These are phyloP conservation scores for Orthosia gothica DNA, from an alignment of 2,888 invertebrate genomes.

Conservation along the genomic window DNA sequence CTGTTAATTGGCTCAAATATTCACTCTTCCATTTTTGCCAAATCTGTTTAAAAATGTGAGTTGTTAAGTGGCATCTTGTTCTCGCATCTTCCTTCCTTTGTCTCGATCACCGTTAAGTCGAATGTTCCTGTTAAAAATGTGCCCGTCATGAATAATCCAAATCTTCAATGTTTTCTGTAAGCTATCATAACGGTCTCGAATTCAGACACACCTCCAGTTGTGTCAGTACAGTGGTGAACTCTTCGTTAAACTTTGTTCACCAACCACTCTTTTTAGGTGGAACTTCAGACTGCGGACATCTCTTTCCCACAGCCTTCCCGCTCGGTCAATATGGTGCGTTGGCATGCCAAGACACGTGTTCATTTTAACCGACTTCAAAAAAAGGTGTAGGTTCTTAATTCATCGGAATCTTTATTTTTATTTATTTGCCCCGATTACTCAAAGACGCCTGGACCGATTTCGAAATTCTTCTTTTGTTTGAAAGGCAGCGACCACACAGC, in stretches of 20 bases:
- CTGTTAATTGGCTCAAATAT: slow-evolving; percentile 18
- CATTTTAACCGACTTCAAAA: too few species aligned
- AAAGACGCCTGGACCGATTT: too few species aligned
- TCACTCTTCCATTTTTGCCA: slow-evolving; percentile 7
- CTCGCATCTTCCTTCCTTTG: slow-evolving; percentile 2
- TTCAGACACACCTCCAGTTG: too few species aligned
- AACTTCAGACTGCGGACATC: slow-evolving; percentile 2
- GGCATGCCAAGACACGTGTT: too few species aligned
- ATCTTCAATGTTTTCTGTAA: slow-evolving; percentile 6
- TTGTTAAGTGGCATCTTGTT: slow-evolving; percentile 7
- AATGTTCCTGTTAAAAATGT: too few species aligned
- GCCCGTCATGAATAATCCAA: neutral
- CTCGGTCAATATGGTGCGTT: neutral
- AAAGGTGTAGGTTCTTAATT: too few species aligned
- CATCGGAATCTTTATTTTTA: too few species aligned
- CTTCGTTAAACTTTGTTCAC: slow-evolving; percentile 28
- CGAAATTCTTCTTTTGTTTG: too few species aligned
- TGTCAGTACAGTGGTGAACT: slow-evolving; percentile 13
- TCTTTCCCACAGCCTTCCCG: neutral
- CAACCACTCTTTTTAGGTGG: slow-evolving; percentile 23
- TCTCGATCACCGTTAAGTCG: neutral
- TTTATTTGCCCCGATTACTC: too few species aligned
- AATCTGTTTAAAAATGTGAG: slow-evolving; percentile 7
- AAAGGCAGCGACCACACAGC: too few species aligned
- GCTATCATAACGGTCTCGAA: neutral